These are phyloP conservation scores for Empis livida DNA, from an alignment of 2,888 invertebrate species.

Conservation along the genomic window DNA sequence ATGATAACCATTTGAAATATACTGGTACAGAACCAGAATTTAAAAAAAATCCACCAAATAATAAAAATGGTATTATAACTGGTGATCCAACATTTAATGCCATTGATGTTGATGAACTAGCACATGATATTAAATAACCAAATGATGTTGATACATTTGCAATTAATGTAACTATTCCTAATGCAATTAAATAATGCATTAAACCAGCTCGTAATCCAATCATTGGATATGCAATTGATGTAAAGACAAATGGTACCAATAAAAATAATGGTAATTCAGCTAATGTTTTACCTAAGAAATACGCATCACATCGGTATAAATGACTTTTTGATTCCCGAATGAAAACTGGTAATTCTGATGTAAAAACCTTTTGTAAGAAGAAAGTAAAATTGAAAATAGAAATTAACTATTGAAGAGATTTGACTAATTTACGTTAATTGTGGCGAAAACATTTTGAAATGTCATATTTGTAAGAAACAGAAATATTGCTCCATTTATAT, in stretches of 20 bases:
- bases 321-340: slow-evolving; percentile 78
- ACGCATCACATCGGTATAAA: slow-evolving; percentile 82
- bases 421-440: slow-evolving; percentile 62
- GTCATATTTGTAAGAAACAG: slow-evolving; percentile 86
- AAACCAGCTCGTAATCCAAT: slow-evolving; percentile 64
- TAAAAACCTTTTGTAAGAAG: not conserved
- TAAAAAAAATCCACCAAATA: slow-evolving; percentile 93
- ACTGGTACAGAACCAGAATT: slow-evolving; percentile 79
- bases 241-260: slow-evolving; percentile 69
- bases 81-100: slow-evolving; percentile 86
- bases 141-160: slow-evolving; percentile 83
- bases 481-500: slow-evolving; percentile 86
- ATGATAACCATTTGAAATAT: slow-evolving; percentile 76
- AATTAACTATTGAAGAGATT: not conserved
- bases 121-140: slow-evolving; percentile 83
- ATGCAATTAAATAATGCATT: slow-evolving; percentile 57
- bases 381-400: not conserved
- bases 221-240: slow-evolving; percentile 75
- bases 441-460: slow-evolving; percentile 89
- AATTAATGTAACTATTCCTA: slow-evolving; percentile 63
- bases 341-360: not conserved
- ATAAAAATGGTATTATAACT: slow-evolving; percentile 80
- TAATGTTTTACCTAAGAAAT: slow-evolving; percentile 80
- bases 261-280: slow-evolving; percentile 82
- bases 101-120: slow-evolving; percentile 70